phyloP scores from a whole-genome alignment of 2,797 vertebrate genomes.

The Notamacropus eugenii region DNA sequence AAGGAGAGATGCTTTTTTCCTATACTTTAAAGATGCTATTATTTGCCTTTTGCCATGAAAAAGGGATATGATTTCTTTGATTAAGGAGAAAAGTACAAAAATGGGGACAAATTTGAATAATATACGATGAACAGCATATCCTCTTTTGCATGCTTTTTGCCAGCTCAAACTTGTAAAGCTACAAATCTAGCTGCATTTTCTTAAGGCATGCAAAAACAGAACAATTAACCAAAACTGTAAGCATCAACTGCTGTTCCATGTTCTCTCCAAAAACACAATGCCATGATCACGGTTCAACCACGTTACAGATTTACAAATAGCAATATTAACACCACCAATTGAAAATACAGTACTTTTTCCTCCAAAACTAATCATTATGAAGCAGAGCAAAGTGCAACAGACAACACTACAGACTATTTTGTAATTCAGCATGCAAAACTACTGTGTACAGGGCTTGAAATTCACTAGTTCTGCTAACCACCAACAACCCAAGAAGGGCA shows the following conservation, averaged over 20 bases:
- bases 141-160: conserved; percentile 85
- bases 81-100: conserved; percentile 82
- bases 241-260: conserved; percentile 77
- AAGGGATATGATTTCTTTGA: conserved; percentile 83
- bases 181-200: conserved; percentile 81
- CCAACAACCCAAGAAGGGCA: conserved; percentile 81
- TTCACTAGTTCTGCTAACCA: conserved; percentile 88
- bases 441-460: conserved; percentile 95
- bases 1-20: conserved; percentile 78
- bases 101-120: conserved; percentile 80
- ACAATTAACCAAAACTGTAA: conserved; percentile 79
- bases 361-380: conserved; percentile 84
- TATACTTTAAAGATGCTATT: conserved; percentile 77
- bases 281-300: conserved; percentile 81
- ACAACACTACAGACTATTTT: conserved; percentile 91
- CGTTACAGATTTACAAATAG: conserved; percentile 82
- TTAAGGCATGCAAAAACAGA: conserved; percentile 85
- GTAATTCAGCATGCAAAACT: conserved; percentile 93
- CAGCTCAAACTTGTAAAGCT: conserved; percentile 85
- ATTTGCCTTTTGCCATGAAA: conserved; percentile 86
- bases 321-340: conserved; percentile 78
- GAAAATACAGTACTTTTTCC: conserved; percentile 75
- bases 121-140: conserved; percentile 83
- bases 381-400: conserved; percentile 90
- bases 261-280: conserved; percentile 76